Percentiles rank a stretch among this genome's conserved stretches.
Conservation (phyloP, 2,113 vertebrate species). For the Protobothrops mucrosquamatus region DNA sequence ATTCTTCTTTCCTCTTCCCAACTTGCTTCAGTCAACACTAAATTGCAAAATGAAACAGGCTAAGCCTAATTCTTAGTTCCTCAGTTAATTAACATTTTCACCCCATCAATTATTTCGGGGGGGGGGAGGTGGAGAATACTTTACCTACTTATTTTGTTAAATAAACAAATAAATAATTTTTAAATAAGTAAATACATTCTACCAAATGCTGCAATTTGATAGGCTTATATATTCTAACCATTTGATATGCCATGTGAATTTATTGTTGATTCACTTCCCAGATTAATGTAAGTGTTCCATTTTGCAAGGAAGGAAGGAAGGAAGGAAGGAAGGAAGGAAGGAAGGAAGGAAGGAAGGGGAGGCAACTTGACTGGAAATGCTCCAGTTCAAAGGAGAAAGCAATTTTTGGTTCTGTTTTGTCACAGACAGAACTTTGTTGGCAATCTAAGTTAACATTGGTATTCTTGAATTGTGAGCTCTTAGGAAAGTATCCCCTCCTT, state of each 20-base stretch:
- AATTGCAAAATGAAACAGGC: background rate
- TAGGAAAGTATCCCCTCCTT: too few species aligned
- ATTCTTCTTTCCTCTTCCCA: background rate
- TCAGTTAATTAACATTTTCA: background rate
- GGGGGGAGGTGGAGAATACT: background rate
- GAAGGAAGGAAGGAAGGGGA: background rate
- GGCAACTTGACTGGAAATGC: too few species aligned
- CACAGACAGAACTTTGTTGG: too few species aligned
- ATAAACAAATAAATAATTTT: background rate
- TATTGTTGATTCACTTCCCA: background rate
- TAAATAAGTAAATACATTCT: background rate
- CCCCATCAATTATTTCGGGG: background rate
- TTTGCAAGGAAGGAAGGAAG: background rate
- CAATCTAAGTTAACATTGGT: too few species aligned
- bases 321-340: too few species aligned
- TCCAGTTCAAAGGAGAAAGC: too few species aligned
- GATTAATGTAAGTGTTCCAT: background rate
- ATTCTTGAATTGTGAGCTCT: too few species aligned
- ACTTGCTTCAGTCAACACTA: background rate
- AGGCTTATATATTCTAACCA: background rate
- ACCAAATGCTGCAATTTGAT: background rate
- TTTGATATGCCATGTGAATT: background rate
- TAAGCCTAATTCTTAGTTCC: background rate
- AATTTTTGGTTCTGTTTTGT: too few species aligned
- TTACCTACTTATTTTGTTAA: background rate